Evolutionary conservation across 2,888 invertebrate genomes (phyloP).

Genomic region (Ichneumoninae sp.): DNA sequence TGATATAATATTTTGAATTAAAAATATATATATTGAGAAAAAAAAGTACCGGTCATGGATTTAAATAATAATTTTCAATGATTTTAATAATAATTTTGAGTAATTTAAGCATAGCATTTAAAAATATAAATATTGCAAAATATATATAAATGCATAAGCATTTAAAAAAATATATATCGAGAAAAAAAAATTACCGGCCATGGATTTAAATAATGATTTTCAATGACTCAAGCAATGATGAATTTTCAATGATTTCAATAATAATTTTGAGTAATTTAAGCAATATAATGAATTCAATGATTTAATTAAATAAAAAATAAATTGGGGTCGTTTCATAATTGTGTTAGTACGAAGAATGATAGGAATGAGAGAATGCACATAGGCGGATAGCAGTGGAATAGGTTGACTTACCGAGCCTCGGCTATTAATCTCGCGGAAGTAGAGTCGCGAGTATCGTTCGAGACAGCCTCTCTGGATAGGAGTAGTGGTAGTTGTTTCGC

Average conservation of each 20-base stretch:
- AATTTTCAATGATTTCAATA: not conserved
- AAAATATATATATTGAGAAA: not conserved
- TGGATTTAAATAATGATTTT: too few species aligned
- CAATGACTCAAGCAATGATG: too few species aligned
- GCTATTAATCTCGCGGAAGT: conserved; percentile 59
- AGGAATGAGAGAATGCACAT: not conserved
- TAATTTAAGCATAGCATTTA: too few species aligned
- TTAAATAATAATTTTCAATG: too few species aligned
- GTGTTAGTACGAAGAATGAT: not conserved
- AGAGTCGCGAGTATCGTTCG: conserved; percentile 48
- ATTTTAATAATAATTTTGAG: not conserved
- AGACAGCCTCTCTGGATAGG: conserved; percentile 39
- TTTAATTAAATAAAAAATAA: not conserved
- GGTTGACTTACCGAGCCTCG: conserved; percentile 47
- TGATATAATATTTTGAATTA: not conserved
- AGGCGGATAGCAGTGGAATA: conserved; percentile 4
- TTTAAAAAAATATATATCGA: too few species aligned
- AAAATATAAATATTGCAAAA: too few species aligned
- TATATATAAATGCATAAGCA: too few species aligned
- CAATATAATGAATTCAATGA: not conserved
- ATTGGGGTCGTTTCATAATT: not conserved
- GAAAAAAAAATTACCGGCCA: not conserved
- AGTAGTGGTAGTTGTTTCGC: conserved; percentile 15
- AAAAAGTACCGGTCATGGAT: not conserved
- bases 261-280: not conserved